Conservation (phyloP, 2,797 vertebrate genomes). For the Xerus rutilus region DNA sequence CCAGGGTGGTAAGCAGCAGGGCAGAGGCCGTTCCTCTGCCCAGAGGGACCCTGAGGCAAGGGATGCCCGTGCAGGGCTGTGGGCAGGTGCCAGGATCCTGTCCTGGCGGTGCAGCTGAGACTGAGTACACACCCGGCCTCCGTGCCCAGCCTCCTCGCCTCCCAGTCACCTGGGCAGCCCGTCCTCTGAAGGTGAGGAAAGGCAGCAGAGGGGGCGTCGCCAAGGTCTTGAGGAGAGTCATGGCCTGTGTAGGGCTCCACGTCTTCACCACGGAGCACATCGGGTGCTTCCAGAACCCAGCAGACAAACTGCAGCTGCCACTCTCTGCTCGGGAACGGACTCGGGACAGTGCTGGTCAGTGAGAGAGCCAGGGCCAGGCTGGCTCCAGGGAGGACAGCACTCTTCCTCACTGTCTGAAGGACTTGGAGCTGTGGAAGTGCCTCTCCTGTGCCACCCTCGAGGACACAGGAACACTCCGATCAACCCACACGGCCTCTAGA, state of each 20-base stretch:
- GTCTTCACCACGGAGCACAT: neutral
- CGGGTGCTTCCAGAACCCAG: fast-evolving
- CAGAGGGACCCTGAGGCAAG: neutral
- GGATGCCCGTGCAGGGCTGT: neutral
- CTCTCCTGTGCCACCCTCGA: fast-evolving
- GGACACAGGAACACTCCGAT: too few relatives aligned
- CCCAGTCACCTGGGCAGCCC: neutral
- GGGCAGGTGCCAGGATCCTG: fast-evolving
- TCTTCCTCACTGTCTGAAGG: fast-evolving
- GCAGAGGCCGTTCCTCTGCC: neutral
- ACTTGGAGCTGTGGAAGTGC: neutral
- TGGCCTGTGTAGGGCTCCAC: too few relatives aligned
- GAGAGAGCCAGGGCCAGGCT: too few relatives aligned
- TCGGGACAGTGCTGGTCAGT: neutral
- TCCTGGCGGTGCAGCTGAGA: neutral
- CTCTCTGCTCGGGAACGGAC: too few relatives aligned
- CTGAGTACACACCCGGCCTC: too few relatives aligned
- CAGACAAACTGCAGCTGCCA: neutral
- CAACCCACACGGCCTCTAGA: too few relatives aligned
- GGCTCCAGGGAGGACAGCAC: too few relatives aligned
- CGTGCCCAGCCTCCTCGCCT: neutral
- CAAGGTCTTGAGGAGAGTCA: neutral
- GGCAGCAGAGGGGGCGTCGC: neutral
- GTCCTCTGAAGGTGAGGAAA: neutral
- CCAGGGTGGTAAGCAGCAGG: neutral